Evolutionary conservation across 2,797 vertebrate species (phyloP).

Genomic region (Naso thynnoides): DNA sequence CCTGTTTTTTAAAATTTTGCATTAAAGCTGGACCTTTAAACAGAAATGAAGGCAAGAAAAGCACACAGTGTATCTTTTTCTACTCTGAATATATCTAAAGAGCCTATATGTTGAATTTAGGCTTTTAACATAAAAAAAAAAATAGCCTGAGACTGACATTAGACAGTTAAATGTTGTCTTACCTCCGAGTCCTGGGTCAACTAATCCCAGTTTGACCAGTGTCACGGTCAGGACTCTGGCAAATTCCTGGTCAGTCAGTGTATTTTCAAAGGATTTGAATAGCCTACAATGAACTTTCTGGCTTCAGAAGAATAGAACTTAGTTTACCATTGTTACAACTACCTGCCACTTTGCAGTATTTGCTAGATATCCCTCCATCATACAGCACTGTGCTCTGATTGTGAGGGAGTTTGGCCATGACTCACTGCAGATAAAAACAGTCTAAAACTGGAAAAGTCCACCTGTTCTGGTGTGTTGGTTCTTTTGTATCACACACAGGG

Average conservation of each 20-base stretch:
- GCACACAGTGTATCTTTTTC: background rate
- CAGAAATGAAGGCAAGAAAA: background rate
- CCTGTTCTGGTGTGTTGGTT: conserved; percentile 17
- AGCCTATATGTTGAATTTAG: background rate
- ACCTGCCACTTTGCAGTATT: conserved; percentile 53
- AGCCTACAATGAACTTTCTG: conserved; percentile 66
- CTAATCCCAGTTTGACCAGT: conserved; percentile 44
- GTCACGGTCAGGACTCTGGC: conserved; percentile 32
- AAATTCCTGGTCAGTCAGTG: conserved; percentile 66
- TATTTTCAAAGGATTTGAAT: conserved; percentile 68
- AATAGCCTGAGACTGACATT: background rate
- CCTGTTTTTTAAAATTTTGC: background rate
- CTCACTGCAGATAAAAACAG: conserved; percentile 35
- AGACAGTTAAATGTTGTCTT: conserved; percentile 55
- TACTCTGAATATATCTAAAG: conserved; percentile 1
- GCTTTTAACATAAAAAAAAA: background rate
- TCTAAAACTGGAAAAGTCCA: conserved; percentile 60
- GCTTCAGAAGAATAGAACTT: conserved; percentile 53
- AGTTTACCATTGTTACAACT: conserved; percentile 54
- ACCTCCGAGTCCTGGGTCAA: conserved; percentile 60
- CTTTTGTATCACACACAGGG: conserved; percentile 46
- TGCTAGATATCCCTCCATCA: conserved; percentile 60
- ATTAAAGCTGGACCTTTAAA: background rate
- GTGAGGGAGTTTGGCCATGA: conserved; percentile 33
- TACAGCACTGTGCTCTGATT: conserved; percentile 41